These are phyloP conservation scores for Cyclina sinensis DNA, from an alignment of 1,140 invertebrate genomes.

Conservation along the genomic window DNA sequence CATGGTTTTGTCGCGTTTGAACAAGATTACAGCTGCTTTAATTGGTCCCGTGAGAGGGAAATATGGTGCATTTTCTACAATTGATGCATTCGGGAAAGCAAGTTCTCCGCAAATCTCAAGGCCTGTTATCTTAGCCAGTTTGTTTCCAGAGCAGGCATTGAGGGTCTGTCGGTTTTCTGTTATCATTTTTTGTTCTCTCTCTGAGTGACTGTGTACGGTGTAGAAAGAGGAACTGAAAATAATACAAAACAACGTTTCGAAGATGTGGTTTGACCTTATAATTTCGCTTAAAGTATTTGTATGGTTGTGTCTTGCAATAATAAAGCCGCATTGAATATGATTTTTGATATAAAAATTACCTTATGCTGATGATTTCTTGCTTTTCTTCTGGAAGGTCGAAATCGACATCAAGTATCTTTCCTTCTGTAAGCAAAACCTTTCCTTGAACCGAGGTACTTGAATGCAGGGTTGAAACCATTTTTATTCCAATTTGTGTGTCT, in stretches of 20 bases:
- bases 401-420: slow-evolving; percentile 90
- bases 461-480: slow-evolving; percentile 93
- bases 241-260: too few relatives aligned
- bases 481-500: slow-evolving; percentile 92
- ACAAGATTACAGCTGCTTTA: slow-evolving; percentile 91
- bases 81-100: slow-evolving; percentile 91
- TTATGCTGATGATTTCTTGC: slow-evolving; percentile 92
- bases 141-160: slow-evolving; percentile 85
- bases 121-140: slow-evolving; percentile 89
- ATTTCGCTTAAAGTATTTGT: too few relatives aligned
- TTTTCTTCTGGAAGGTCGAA: slow-evolving; percentile 94
- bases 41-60: slow-evolving; percentile 94
- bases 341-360: too few relatives aligned
- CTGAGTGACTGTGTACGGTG: slow-evolving; percentile 74
- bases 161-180: slow-evolving; percentile 89
- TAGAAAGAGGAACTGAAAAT: slow-evolving; percentile 80
- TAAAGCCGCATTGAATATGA: too few relatives aligned
- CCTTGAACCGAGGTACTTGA: slow-evolving; percentile 93
- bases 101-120: slow-evolving; percentile 94
- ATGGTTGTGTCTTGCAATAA: too few relatives aligned
- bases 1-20: slow-evolving; percentile 91
- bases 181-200: slow-evolving; percentile 79
- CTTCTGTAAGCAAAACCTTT: slow-evolving; percentile 90
- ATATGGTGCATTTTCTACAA: slow-evolving; percentile 88
- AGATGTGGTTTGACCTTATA: too few relatives aligned